Evolutionary conservation across 1,140 invertebrate genomes (phyloP).

Genomic region (Condylostylus longicornis): DNA sequence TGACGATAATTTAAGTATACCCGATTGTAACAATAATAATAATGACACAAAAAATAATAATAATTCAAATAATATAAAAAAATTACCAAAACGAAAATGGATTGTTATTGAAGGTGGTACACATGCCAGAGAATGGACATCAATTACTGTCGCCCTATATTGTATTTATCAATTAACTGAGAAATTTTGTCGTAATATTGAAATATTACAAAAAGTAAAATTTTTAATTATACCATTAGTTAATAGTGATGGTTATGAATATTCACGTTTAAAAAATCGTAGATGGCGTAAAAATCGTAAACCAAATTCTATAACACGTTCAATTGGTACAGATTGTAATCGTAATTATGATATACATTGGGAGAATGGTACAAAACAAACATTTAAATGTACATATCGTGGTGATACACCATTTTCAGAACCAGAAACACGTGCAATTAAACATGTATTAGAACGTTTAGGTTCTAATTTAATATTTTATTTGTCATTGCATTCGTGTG

Average conservation of each 20-base stretch:
- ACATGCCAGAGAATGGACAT: conserved; percentile 54
- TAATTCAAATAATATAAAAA: conserved; percentile 3
- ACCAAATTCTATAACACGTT: conserved; percentile 31
- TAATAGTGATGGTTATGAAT: conserved; percentile 40
- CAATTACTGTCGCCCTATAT: conserved; percentile 42
- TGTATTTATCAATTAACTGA: conserved; percentile 42
- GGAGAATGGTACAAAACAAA: conserved; percentile 39
- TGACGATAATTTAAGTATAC: background rate
- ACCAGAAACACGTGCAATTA: conserved; percentile 47
- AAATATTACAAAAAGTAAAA: conserved; percentile 38
- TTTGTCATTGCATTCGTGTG: conserved; percentile 53
- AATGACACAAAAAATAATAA: background rate
- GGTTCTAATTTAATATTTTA: conserved; percentile 43
- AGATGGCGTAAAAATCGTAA: conserved; percentile 40
- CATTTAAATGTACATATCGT: conserved; percentile 48
- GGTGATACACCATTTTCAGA: conserved; percentile 61
- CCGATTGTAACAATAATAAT: background rate
- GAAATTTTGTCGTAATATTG: conserved; percentile 26
- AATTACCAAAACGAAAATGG: conserved; percentile 17
- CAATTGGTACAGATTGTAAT: conserved; percentile 47
- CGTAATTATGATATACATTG: conserved; percentile 52
- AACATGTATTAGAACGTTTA: conserved; percentile 39
- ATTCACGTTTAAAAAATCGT: conserved; percentile 30
- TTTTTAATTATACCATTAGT: conserved; percentile 44
- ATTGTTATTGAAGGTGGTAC: conserved; percentile 38